Evolutionary conservation across 2,888 invertebrate species (phyloP), one percentile per base, ranked within the genome.

Genomic region (Mayetiola destructor): DNA sequence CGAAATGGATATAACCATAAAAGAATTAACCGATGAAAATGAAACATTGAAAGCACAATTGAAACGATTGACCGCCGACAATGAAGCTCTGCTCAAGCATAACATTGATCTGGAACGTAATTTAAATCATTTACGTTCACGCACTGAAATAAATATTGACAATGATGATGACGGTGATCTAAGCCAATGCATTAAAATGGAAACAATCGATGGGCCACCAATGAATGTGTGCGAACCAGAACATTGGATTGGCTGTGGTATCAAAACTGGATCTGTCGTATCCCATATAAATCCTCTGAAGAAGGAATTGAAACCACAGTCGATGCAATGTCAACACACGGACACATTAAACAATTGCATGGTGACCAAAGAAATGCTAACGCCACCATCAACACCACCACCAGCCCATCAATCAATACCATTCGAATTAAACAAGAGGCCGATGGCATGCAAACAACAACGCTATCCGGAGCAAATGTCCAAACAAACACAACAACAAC

Each of bases 231-330:
- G n/a, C n/a, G n/a, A n/a, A n/a, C n/a, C n/a, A n/a, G 60, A 62
- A 74, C 77, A 76, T 76, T 73, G 76, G 77, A 82, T 77, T 78
- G 83, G 80, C 79, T 78, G 72, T 68, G 77, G 77, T 78, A 80
- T 77, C 73, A 71, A 75, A 77, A 78, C 77, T 69, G 80, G 84
- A 85, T 84, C 85, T 72, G 84, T 85, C 77, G 85, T 77, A 82
- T 85, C 84, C 85, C 8, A n/a, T 20, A 75, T 59, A 58, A 59
- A 77, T 82, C 92, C 93, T 94, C 90, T 79, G 87, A 95, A 79
- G 96, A 84, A 91, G 94, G 92, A 89, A 81, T 36, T 29, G n/a
- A 39, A 56, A 29, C 39, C 56, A 42, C 56, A 56, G 56, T 56
- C 56, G 56, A 56, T 42, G 18, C 81, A 78, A 73, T 76, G 60